These are phyloP conservation scores for Sparus aurata DNA, from an alignment of 2,797 vertebrate genomes.

Conservation along the genomic window DNA sequence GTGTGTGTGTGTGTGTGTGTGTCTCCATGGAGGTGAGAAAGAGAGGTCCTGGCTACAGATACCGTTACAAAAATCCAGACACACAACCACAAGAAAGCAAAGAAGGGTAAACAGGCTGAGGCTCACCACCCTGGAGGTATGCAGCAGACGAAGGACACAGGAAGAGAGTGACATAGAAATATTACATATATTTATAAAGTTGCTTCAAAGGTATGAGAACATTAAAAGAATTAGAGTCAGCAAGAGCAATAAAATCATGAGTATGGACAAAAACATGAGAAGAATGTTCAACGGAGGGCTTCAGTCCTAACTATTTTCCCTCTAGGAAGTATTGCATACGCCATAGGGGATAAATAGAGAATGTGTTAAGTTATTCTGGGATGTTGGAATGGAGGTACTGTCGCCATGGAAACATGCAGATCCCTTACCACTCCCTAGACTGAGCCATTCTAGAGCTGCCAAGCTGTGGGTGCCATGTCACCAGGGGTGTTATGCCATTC, in stretches of 20 bases:
- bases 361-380: constrained; percentile 80
- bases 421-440: constrained; percentile 71
- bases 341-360: constrained; percentile 65
- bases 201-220: constrained; percentile 1
- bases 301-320: constrained; percentile 55
- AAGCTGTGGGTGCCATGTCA: constrained; percentile 65
- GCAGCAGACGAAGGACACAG: constrained; percentile 43
- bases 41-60: constrained; percentile 67
- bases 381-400: constrained; percentile 67
- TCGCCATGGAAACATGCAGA: constrained; percentile 78
- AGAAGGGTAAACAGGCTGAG: constrained; percentile 67
- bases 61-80: constrained; percentile 71
- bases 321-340: constrained; percentile 67
- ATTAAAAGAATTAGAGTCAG: constrained; percentile 2
- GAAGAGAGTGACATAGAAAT: constrained; percentile 48
- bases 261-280: constrained; percentile 34
- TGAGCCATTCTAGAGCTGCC: constrained; percentile 70
- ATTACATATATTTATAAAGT: constrained; percentile 23
- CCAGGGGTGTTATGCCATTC: constrained; percentile 61
- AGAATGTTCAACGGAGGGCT: constrained; percentile 28
- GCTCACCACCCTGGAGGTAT: constrained; percentile 47
- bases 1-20: constrained; percentile 30
- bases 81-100: constrained; percentile 59
- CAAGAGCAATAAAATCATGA: constrained; percentile 32
- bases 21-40: constrained; percentile 55